Conservation (phyloP, 2,797 vertebrate species). For the Botia kubotai region DNA sequence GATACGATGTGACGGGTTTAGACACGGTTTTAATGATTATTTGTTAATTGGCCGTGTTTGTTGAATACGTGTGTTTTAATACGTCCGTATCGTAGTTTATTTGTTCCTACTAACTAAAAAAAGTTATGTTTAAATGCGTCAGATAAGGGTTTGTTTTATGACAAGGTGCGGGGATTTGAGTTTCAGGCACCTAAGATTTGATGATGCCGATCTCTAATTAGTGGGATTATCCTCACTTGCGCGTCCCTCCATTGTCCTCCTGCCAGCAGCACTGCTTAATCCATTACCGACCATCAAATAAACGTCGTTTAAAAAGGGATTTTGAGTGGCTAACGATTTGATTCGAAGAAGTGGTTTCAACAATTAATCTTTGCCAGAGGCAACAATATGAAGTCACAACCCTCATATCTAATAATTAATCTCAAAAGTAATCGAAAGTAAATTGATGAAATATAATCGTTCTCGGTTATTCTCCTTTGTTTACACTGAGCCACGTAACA, state of each 20-base stretch:
- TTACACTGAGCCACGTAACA: neutral
- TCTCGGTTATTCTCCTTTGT: slow-evolving; percentile 24
- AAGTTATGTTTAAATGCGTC: too few relatives aligned
- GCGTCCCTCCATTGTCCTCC: slow-evolving; percentile 61
- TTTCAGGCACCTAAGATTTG: slow-evolving; percentile 72
- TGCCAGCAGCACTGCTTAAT: slow-evolving; percentile 44
- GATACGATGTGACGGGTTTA: neutral
- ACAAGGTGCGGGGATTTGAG: slow-evolving; percentile 66
- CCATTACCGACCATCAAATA: slow-evolving; percentile 69
- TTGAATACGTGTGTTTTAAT: too few relatives aligned
- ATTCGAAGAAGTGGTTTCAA: slow-evolving; percentile 60
- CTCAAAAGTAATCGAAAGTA: slow-evolving; percentile 60
- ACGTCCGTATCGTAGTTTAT: too few relatives aligned
- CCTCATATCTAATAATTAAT: slow-evolving; percentile 52
- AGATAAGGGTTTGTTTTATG: slow-evolving; percentile 65
- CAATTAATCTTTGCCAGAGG: slow-evolving; percentile 59
- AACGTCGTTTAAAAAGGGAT: slow-evolving; percentile 67
- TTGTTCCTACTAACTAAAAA: slow-evolving; percentile 1
- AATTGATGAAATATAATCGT: slow-evolving; percentile 34
- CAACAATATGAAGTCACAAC: slow-evolving; percentile 50
- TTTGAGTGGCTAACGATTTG: slow-evolving; percentile 73
- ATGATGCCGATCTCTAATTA: slow-evolving; percentile 76
- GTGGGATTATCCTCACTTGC: slow-evolving; percentile 79
- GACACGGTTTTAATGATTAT: neutral
- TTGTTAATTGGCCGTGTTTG: neutral